Conservation (phyloP, 2,797 vertebrate species). For the Gobionotothen gibberifrons region DNA sequence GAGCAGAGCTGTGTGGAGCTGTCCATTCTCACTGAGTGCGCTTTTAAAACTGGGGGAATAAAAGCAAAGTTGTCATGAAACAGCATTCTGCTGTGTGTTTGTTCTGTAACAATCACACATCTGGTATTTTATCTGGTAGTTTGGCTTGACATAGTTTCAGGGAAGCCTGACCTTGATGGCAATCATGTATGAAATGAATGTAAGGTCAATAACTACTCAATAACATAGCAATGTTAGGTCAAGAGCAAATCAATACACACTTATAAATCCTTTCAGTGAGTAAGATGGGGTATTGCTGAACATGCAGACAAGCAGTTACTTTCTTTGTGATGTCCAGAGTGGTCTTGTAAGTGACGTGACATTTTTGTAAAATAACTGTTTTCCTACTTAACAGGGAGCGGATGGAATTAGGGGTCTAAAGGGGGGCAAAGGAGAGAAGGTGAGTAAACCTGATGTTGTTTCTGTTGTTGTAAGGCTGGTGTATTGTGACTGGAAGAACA, state of each 20-base stretch:
- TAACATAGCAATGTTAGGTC: constrained; percentile 45
- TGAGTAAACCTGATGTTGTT: constrained; percentile 67
- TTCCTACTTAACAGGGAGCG: constrained; percentile 84
- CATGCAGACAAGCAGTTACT: constrained; percentile 1
- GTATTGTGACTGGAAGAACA: constrained; percentile 16
- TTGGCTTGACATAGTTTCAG: constrained; percentile 13
- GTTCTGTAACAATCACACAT: constrained; percentile 17
- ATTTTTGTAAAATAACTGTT: constrained; percentile 13
- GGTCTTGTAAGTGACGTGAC: not conserved
- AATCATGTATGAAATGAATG: constrained; percentile 49
- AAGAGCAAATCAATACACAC: constrained; percentile 58
- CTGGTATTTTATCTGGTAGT: constrained; percentile 16
- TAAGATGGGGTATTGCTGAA: constrained; percentile 15
- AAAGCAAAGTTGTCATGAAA: constrained; percentile 19
- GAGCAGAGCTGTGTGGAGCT: constrained; percentile 32
- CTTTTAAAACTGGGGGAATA: constrained; percentile 34
- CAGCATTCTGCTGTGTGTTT: constrained; percentile 20
- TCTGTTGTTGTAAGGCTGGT: constrained; percentile 25
- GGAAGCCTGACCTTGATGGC: constrained; percentile 8
- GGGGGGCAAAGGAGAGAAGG: constrained; percentile 94
- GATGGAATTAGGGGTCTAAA: constrained; percentile 92
- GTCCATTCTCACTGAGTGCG: constrained; percentile 30
- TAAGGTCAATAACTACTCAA: constrained; percentile 53
- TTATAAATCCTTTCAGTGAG: constrained; percentile 47
- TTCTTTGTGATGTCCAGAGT: not conserved